phyloP scores from a whole-genome alignment of 2,113 vertebrate genomes.

The Spermophilus dauricus region DNA sequence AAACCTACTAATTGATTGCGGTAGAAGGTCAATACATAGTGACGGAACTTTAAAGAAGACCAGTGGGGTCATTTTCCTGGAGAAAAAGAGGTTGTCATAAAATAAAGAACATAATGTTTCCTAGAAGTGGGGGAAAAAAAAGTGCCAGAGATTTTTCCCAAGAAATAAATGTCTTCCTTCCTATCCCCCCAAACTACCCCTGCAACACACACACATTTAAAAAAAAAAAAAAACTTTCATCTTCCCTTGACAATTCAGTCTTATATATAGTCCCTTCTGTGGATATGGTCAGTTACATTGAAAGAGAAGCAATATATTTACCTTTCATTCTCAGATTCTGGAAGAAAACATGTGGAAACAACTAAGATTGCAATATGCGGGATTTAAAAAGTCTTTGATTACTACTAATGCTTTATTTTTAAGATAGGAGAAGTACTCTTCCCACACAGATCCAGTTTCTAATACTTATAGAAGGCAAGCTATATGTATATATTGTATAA shows the following conservation, averaged over 20 bases:
- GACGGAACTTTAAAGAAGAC: background rate
- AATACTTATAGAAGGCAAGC: constrained; percentile 42
- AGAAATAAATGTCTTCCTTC: constrained; percentile 27
- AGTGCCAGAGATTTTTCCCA: background rate
- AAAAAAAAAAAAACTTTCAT: background rate
- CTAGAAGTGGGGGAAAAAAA: background rate
- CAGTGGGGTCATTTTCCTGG: background rate
- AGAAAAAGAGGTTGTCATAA: background rate
- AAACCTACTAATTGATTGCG: background rate
- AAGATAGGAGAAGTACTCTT: background rate
- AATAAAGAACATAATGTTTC: background rate
- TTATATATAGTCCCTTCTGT: background rate
- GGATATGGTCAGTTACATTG: background rate
- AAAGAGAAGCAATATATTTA: background rate
- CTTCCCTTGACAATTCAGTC: constrained; percentile 1
- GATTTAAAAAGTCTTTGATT: background rate
- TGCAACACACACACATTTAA: background rate
- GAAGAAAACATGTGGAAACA: constrained; percentile 30
- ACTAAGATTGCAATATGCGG: background rate
- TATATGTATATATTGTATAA: background rate
- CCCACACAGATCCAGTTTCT: background rate
- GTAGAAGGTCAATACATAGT: background rate
- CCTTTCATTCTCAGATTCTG: background rate
- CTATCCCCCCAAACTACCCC: too few species aligned
- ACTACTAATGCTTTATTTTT: background rate